Conservation (phyloP, 2,797 vertebrate species). For the Vireo griseus region DNA sequence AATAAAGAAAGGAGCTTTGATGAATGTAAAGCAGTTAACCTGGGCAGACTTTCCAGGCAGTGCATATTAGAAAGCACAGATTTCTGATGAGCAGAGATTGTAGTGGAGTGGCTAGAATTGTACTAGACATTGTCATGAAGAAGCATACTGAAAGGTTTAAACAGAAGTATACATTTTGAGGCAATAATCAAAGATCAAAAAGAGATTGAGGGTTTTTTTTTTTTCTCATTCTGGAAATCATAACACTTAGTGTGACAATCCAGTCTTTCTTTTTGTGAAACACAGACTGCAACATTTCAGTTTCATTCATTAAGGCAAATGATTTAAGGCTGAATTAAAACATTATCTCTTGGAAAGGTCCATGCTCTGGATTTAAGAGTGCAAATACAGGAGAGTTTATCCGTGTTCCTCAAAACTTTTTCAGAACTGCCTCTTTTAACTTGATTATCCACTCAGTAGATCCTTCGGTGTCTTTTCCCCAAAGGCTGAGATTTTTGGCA, state of each 20-base stretch:
- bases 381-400: background rate
- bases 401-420: background rate
- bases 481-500: background rate
- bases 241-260: background rate
- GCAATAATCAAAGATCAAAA: background rate
- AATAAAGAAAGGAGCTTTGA: slow-evolving; percentile 1
- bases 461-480: background rate
- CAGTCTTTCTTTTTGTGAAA: background rate
- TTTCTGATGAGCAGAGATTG: background rate
- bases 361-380: background rate
- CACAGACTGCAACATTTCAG: background rate
- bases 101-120: background rate
- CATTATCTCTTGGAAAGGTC: background rate
- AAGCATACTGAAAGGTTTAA: background rate
- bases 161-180: background rate
- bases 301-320: background rate
- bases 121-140: background rate
- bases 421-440: background rate
- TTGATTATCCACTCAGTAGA: background rate
- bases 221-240: background rate
- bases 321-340: background rate
- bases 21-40: background rate
- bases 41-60: background rate
- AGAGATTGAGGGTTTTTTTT: background rate
- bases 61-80: background rate